Evolutionary conservation across 2,888 invertebrate genomes (phyloP).

Genomic region (Calameuta idolon): DNA sequence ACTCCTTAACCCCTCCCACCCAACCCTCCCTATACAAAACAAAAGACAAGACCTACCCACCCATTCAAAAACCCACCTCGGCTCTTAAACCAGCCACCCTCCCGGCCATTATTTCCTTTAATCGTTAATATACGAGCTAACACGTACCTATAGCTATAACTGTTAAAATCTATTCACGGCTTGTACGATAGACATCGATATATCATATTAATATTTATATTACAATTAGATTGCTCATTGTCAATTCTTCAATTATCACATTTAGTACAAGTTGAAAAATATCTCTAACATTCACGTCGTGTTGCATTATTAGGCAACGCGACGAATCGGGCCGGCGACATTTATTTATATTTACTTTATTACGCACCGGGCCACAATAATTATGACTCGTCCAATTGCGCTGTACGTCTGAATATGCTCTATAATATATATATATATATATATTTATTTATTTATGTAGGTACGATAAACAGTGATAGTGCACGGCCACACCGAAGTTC

Average conservation of each 20-base stretch:
- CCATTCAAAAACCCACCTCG: not conserved
- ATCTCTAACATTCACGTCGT: constrained; percentile 68
- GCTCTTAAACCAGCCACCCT: not conserved
- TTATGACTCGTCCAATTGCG: constrained; percentile 30
- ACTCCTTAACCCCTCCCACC: not conserved
- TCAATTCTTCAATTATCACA: constrained; percentile 67
- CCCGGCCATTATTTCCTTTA: not conserved
- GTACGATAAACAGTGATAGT: constrained; percentile 58
- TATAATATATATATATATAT: constrained; percentile 24
- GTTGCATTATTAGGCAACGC: constrained; percentile 45
- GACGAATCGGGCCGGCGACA: constrained; percentile 10
- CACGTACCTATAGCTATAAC: constrained; percentile 41
- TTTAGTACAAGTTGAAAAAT: constrained; percentile 67
- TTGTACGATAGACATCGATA: constrained; percentile 63
- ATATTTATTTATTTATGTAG: constrained; percentile 36
- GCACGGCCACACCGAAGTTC: constrained; percentile 45
- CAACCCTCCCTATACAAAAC: not conserved
- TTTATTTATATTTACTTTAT: constrained; percentile 11
- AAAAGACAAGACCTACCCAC: not conserved
- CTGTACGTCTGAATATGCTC: constrained; percentile 23
- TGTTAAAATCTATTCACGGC: constrained; percentile 51
- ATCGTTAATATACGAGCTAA: constrained; percentile 37
- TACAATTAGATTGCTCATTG: constrained; percentile 67
- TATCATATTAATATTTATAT: constrained; percentile 50
- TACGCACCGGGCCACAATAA: constrained; percentile 15